These are phyloP conservation scores for Hyles euphorbiae DNA, from an alignment of 1,140 invertebrate species.

Conservation along the genomic window DNA sequence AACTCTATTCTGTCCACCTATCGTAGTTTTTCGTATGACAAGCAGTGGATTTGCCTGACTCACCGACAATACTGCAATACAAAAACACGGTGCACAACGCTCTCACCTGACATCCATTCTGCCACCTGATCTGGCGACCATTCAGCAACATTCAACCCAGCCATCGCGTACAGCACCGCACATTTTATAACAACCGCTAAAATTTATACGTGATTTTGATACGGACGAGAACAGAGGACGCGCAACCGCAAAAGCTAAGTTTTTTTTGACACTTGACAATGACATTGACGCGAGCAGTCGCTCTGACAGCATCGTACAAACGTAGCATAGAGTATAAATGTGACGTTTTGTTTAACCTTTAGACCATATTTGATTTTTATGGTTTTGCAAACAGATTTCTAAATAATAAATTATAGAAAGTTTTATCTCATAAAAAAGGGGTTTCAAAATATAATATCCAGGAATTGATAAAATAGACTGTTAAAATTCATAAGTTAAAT, in stretches of 20 bases:
- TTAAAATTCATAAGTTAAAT: no score
- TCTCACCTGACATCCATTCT: slow-evolving; percentile 91
- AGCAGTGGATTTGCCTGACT: slow-evolving; percentile 33
- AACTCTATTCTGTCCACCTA: background rate
- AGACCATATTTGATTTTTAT: no score
- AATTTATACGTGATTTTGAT: slow-evolving; percentile 21
- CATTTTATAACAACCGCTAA: slow-evolving; percentile 24
- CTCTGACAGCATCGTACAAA: background rate
- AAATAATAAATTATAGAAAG: no score
- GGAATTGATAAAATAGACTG: no score
- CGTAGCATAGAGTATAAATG: no score
- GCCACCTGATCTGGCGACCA: slow-evolving; percentile 96
- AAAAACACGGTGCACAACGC: background rate
- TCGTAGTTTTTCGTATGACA: background rate
- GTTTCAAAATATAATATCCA: no score
- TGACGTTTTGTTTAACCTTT: no score
- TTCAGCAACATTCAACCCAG: slow-evolving; percentile 92
- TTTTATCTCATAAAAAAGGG: no score
- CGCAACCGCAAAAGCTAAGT: slow-evolving; percentile 4
- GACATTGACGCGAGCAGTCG: background rate
- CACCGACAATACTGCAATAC: slow-evolving; percentile 29
- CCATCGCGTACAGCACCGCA: slow-evolving; percentile 74
- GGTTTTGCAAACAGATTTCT: no score
- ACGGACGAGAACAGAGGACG: slow-evolving; percentile 2
- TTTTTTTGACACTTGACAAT: background rate